These are phyloP conservation scores for Nannoperca australis DNA, from an alignment of 2,797 vertebrate genomes.

Conservation along the genomic window DNA sequence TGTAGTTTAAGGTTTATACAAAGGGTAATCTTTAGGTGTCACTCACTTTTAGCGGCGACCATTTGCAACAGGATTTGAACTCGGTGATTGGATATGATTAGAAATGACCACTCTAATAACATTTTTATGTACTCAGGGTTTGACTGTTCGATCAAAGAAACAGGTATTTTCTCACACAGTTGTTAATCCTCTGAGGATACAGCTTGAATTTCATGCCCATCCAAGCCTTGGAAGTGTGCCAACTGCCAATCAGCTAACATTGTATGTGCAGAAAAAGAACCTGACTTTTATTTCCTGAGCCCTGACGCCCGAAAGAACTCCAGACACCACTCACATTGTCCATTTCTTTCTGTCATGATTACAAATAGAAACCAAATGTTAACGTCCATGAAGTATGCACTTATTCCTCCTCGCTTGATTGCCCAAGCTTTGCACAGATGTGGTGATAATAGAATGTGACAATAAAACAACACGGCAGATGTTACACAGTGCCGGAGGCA, in stretches of 20 bases:
- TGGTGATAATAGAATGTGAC: slow-evolving; percentile 59
- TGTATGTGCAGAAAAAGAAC: slow-evolving; percentile 5
- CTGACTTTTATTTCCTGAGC: slow-evolving; percentile 17
- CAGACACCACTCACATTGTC: slow-evolving; percentile 23
- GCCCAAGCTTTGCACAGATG: slow-evolving; percentile 20
- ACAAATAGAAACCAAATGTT: slow-evolving; percentile 60
- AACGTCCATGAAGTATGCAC: slow-evolving; percentile 16
- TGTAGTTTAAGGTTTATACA: not conserved
- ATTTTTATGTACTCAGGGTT: not conserved
- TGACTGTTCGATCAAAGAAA: not conserved
- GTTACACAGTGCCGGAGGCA: slow-evolving; percentile 40
- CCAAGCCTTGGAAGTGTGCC: slow-evolving; percentile 1
- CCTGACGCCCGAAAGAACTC: not conserved
- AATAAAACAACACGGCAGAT: slow-evolving; percentile 64
- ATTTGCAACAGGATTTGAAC: not conserved
- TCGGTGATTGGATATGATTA: not conserved
- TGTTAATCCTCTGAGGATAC: not conserved
- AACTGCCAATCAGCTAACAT: slow-evolving; percentile 19
- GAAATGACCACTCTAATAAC: not conserved
- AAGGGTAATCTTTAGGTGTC: not conserved
- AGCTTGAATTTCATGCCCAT: not conserved
- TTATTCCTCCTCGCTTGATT: slow-evolving; percentile 29
- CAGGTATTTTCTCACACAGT: slow-evolving; percentile 1
- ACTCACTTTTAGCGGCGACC: not conserved
- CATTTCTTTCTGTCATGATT: slow-evolving; percentile 20